Conservation (phyloP, 2,113 vertebrate species). For the Myotis yumanensis region DNA sequence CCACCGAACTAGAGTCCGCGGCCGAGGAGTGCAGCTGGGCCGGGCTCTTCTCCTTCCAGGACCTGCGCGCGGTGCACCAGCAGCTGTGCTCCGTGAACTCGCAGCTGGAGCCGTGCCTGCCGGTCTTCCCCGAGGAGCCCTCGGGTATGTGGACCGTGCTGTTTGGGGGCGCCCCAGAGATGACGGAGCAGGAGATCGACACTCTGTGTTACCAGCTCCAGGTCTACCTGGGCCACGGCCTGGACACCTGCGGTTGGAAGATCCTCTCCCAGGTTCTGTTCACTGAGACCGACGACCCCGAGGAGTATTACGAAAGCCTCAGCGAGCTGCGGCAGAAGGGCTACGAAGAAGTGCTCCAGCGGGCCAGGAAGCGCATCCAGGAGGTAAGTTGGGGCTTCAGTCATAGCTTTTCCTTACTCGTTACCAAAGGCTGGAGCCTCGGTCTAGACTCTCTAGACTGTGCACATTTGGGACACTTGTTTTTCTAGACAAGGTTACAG, state of each 20-base stretch:
- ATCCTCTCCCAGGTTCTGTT: conserved; percentile 97
- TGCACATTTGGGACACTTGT: neutral
- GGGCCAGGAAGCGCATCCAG: conserved; percentile 90
- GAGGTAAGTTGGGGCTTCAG: conserved; percentile 85
- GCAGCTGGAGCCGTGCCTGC: conserved; percentile 93
- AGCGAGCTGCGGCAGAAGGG: conserved; percentile 95
- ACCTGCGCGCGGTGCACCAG: conserved; percentile 91
- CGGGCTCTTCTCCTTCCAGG: conserved; percentile 96
- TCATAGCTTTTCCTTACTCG: neutral
- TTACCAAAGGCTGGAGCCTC: neutral
- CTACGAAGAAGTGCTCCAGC: conserved; percentile 94
- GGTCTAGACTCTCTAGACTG: neutral
- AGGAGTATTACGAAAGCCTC: conserved; percentile 98
- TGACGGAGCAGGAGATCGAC: conserved; percentile 88
- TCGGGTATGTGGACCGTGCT: conserved; percentile 95
- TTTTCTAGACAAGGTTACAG: neutral
- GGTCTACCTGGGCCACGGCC: conserved; percentile 93
- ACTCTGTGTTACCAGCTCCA: conserved; percentile 92
- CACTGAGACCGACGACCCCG: conserved; percentile 92
- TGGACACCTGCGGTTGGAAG: conserved; percentile 98
- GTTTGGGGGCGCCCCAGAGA: conserved; percentile 87
- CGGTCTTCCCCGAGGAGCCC: conserved; percentile 93
- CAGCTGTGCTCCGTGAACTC: conserved; percentile 96
- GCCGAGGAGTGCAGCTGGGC: conserved; percentile 95
- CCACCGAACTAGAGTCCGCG: conserved; percentile 57